Conservation (phyloP, 2,113 vertebrate genomes). For the Cottus gobio region DNA sequence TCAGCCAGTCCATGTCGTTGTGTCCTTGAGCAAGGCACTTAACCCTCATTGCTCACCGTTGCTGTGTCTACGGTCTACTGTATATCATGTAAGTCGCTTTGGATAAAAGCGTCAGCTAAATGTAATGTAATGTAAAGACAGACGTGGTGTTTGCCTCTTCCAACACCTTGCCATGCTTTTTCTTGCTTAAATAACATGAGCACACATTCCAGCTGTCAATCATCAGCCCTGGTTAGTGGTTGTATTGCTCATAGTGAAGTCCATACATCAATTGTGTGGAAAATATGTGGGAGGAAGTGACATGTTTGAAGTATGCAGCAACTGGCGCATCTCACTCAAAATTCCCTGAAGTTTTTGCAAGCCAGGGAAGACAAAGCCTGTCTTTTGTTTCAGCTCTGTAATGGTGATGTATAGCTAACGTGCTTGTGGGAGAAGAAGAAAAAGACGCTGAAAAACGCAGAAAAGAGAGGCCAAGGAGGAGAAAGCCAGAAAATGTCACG, state of each 20-base stretch:
- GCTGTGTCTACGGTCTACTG: too few species aligned
- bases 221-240: constrained; percentile 8
- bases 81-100: too few species aligned
- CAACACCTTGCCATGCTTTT: constrained; percentile 42
- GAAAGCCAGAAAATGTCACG: constrained; percentile 26
- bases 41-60: too few species aligned
- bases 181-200: constrained; percentile 18
- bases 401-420: constrained; percentile 34
- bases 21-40: too few species aligned
- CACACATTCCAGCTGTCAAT: constrained; percentile 50
- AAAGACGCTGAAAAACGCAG: constrained; percentile 11
- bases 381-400: constrained; percentile 54
- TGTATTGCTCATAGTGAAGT: background rate
- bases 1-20: too few species aligned
- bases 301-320: constrained; percentile 73
- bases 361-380: constrained; percentile 58
- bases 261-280: constrained; percentile 28
- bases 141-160: constrained; percentile 42
- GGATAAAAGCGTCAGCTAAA: too few species aligned
- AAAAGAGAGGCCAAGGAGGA: background rate
- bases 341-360: constrained; percentile 70
- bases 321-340: constrained; percentile 61
- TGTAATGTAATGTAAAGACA: too few species aligned
- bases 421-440: background rate
- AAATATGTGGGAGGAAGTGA: constrained; percentile 64